Base-by-base conservation (phyloP, 2,113 vertebrate genomes). In the Glaucidium brasilianum region DNA sequence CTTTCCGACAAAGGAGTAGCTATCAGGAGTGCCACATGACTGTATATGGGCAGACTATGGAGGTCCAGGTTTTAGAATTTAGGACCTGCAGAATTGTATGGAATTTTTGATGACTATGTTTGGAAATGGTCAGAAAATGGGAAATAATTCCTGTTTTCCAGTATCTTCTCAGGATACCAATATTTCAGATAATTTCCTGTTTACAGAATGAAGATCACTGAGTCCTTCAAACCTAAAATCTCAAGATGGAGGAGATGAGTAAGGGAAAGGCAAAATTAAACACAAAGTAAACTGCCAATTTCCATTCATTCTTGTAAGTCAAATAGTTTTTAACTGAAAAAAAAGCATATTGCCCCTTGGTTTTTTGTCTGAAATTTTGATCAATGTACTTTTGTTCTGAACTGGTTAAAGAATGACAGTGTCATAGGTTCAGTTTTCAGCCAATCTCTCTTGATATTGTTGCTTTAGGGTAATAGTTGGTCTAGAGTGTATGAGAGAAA, bases 131-230 rank as follows among this genome's bases (percentile, higher is more conserved):
- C 95, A 96, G 92, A 94, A 78, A 95, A 82, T 88, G 97, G 97
- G 96, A 97, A 97, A 97, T 82, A 88, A 89, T 60, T 92, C 81
- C 93, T 97, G 94, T 97, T 98, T 97, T 97, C 90, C 88, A 78
- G 56, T 95, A 92, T 96, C 91, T 88, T 97, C 84, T 78, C 93
- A 97, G 95, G 93, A 96, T 97, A 92, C 92, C 91, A 91, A 79
- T 91, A 86, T 92, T 96, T 94, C 92, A 90, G 93, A 94, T 86
- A 96, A 97, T 97, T 98, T 97, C 94, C 95, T 97, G 66, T 86
- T 73, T 52, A 27, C 6, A 47, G 37, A 60, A 53, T 23, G 18
- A 67, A 73, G 59, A 35, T 55, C 21, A 27, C n/a, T 49, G 75
- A 6, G 5, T 77, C 14, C 41, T 41, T 49, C 56, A 62, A 22